Base-by-base conservation (phyloP, 2,113 vertebrate species). In the Rhea pennata region DNA sequence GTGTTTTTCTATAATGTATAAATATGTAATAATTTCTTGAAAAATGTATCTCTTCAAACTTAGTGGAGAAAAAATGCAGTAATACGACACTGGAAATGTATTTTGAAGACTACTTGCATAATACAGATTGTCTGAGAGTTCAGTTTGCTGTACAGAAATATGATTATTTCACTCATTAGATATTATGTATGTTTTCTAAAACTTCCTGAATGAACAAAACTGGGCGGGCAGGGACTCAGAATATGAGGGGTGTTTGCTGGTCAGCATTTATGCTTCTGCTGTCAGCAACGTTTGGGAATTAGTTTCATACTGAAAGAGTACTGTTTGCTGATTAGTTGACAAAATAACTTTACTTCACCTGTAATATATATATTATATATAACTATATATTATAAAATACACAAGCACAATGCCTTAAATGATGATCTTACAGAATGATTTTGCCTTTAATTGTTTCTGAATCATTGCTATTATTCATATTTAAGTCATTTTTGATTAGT, bases 181-280 rank as follows among this genome's bases (percentile, higher is more conserved):
- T 72, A 69, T 78, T 69, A 36, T 36, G 16, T 36, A 6, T 17
- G 10, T 74, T 77, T 33, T 53, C 21, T 26, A 21, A 3, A 84
- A 78, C 53, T 9, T 54, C n/a, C 66, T 91, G 48, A 48, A 15
- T 62, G 33, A 76, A 17, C 39, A 80, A n/a, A 48, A 19, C 24
- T 33, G 19, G 19, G 39, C 65, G 15, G 31, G 5, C 36, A 42
- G 71, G 56, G 23, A 26, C 66, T 82, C 61, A 33, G 15, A 88
- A 50, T 62, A 22, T 72, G 24, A 66, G 77, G 59, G 46, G 56
- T 77, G 21, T 64, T 90, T 76, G 44, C 82, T 94, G 79, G 72
- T 87, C 79, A 79, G 69, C 67, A 22, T 17, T 93, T 80, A 66
- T 71, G 54, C 69, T 94, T 94, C 89, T 88, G 39, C 87, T 85